Base-by-base conservation (phyloP, 2,888 invertebrate species). In the Pseudococcus jackbeardsleyi region DNA sequence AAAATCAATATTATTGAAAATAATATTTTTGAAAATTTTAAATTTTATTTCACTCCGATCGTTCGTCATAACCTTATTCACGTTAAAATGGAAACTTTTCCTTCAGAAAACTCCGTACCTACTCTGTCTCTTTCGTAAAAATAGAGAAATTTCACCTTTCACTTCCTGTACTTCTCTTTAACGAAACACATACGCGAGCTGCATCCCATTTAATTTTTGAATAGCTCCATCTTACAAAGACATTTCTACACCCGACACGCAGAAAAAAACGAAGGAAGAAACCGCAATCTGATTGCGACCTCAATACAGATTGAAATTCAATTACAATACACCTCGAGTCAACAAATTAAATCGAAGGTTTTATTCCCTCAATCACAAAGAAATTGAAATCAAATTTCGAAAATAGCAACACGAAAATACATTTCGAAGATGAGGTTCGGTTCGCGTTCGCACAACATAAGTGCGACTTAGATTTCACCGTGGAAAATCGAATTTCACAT, bases 371-470 rank as follows among this genome's bases (percentile, higher is more conserved):
- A 42, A 42, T 72, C 72, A 33, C 9, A 33, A 26, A 33, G n/a
- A 72, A 72, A 72, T 72, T 33, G 72, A 72, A 72, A 72, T 72
- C 33, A 68, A 68, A 72, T 72, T 72, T 72, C 72, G 33, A 72
- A 72, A 72, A 64, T 64, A 72, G 72, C 33, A 72, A 68, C 68
- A 68, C 68, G 68, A 68, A 68, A 68, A 68, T 68, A 68, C 26
- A 6, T 68, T 64, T 8, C 3, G 59, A n/a, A 59, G 17, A 59
- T 6, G 9, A 42, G 42, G 59, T 8, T 59, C 5, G n/a, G 26
- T 68, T 12, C 22, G 42, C 42, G 1, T 68, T 64, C 19, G 19
- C 64, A 64, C 26, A 33, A 12, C 33, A 39, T 39, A 72, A 72
- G 17, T 19, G 26, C 19, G 72, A 33, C 33, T 72, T 17, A 33